Evolutionary conservation across 2,888 invertebrate genomes (phyloP).

Genomic region (Nezara viridula): DNA sequence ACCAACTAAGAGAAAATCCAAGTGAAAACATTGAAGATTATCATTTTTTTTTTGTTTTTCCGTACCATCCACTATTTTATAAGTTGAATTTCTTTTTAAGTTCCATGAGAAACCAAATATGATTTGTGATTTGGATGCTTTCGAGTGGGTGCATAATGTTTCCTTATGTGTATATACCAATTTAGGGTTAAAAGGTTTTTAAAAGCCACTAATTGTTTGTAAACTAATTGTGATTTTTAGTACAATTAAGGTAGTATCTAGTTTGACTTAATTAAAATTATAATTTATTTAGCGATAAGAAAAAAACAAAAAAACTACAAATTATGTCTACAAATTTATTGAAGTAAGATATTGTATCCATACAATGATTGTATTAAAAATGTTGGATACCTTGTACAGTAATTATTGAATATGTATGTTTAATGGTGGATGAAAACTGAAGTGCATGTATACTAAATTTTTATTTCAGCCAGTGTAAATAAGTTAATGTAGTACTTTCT

Average conservation of each 20-base stretch:
- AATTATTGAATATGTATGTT: slow-evolving; percentile 5
- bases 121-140: slow-evolving; percentile 6
- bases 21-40: slow-evolving; percentile 47
- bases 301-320: not conserved
- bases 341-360: not conserved
- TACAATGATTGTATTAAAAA: not conserved
- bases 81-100: slow-evolving; percentile 16
- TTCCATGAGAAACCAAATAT: slow-evolving; percentile 55
- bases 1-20: slow-evolving; percentile 66
- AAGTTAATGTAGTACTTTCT: slow-evolving; percentile 34
- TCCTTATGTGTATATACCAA: slow-evolving; percentile 19
- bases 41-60: slow-evolving; percentile 7
- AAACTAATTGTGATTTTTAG: slow-evolving; percentile 47
- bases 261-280: slow-evolving; percentile 8
- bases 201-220: slow-evolving; percentile 1
- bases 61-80: slow-evolving; percentile 8
- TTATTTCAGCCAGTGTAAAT: slow-evolving; percentile 33
- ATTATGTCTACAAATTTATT: not conserved
- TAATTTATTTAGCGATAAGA: slow-evolving; percentile 41
- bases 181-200: not conserved
- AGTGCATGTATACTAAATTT: slow-evolving; percentile 20
- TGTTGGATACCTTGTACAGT: not conserved
- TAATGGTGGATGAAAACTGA: not conserved
- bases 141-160: slow-evolving; percentile 25
- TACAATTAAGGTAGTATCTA: slow-evolving; percentile 32